Conservation (phyloP, 2,888 invertebrate genomes). For the Phania funesta region DNA sequence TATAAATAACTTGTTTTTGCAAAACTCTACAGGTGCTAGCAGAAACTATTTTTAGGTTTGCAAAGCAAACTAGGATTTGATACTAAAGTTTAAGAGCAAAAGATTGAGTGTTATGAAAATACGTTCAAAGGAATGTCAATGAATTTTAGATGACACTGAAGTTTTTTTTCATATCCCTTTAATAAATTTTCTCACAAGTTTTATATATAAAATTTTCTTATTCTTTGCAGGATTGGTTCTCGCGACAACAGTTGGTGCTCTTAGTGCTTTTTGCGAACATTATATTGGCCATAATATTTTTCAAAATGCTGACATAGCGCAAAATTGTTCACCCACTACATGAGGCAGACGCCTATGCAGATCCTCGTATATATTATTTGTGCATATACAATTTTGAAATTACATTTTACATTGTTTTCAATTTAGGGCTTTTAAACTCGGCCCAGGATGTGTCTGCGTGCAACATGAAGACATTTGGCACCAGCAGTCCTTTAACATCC, state of each 20-base stretch:
- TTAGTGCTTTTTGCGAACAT: slow-evolving; percentile 96
- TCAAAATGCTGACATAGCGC: slow-evolving; percentile 96
- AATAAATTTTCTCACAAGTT: too few species aligned
- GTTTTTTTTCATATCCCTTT: too few species aligned
- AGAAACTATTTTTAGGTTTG: too few species aligned
- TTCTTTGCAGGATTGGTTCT: slow-evolving; percentile 92
- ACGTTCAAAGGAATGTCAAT: too few species aligned
- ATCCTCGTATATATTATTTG: not conserved
- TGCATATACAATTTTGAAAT: not conserved
- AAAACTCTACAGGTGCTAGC: too few species aligned
- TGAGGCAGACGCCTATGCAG: slow-evolving; percentile 30
- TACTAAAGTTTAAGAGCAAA: too few species aligned
- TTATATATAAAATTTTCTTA: slow-evolving; percentile 3
- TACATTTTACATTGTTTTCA: slow-evolving; percentile 44
- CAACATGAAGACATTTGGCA: slow-evolving; percentile 36
- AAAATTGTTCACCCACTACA: slow-evolving; percentile 68
- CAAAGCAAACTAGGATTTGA: too few species aligned
- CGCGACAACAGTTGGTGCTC: slow-evolving; percentile 96
- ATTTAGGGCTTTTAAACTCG: slow-evolving; percentile 29
- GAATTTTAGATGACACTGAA: too few species aligned
- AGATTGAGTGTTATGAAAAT: too few species aligned
- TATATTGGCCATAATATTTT: slow-evolving; percentile 96
- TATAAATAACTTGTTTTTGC: too few species aligned
- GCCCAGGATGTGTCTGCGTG: not conserved
- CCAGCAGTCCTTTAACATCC: slow-evolving; percentile 49